Evolutionary conservation across 2,888 invertebrate species (phyloP), one percentile per base, ranked within the genome.

Genomic region (Diachrysia chrysitis): DNA sequence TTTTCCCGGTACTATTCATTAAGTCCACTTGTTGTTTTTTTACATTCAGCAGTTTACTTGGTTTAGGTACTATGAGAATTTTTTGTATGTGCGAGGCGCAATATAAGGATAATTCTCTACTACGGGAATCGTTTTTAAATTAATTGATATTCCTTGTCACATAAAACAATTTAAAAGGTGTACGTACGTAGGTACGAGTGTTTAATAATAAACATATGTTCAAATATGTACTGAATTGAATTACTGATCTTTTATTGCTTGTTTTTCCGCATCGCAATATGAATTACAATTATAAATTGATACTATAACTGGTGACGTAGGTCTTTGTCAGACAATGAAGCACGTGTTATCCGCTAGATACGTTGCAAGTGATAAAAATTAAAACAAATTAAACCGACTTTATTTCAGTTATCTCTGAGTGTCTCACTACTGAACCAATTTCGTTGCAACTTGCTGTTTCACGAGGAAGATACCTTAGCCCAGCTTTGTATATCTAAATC

Each of bases 271-370:
- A 58, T 71, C 66, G 71, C 61, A 64, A 74, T 71, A 64, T 73
- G 67, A 63, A 64, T 66, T 59, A 66, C 69, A 37, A 71, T 71
- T 79, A 53, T 69, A 67, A 61, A 64, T 53, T 65, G 66, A 61
- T 71, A 79, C 73, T 78, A 51, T 55, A 73, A 76, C 69, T 76
- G 53, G 67, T 79, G 74, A 71, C 80, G 80, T 72, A 42, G 63
- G 63, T 58, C 78, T 78, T 71, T 25, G 63, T 63, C 58, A 54
- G 58, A 56, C 58, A 74, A 62, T 66, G 71, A 60, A 37, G 51
- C 37, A 54, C 53, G 25, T 46, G 69, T 51, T 69, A 55, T 69
- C 70, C 72, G 76, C 79, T 80, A 3, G 48, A 48, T 19, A 72
- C 73, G 70, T 78, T 69, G 42, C 42, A 6, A 42, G 42, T 42